These are phyloP conservation scores for Galerucella pusilla DNA, from an alignment of 2,888 invertebrate species.

Conservation along the genomic window DNA sequence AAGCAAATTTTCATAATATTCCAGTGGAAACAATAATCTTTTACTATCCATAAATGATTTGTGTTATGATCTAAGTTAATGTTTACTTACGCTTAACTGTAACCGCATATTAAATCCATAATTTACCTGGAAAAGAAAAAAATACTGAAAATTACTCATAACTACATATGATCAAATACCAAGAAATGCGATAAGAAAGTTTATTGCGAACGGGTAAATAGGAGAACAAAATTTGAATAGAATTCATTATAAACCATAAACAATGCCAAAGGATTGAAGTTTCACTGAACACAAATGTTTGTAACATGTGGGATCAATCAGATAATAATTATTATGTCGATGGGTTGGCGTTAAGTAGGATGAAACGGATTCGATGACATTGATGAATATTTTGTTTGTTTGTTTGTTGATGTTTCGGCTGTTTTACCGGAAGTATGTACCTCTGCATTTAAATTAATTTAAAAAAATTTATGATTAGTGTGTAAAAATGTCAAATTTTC, in stretches of 20 bases:
- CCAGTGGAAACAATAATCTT: neutral
- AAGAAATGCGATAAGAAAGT: neutral
- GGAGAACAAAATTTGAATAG: neutral
- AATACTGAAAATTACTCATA: neutral
- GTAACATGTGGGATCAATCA: neutral
- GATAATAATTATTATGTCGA: neutral
- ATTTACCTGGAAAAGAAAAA: slow-evolving; percentile 34
- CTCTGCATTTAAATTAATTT: no score
- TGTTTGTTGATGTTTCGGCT: no score
- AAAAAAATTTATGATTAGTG: no score
- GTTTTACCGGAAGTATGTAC: no score
- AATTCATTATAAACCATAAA: neutral
- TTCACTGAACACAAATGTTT: neutral
- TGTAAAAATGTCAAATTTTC: no score
- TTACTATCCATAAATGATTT: neutral
- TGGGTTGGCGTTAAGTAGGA: no score
- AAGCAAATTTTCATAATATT: no score
- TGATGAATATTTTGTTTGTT: no score
- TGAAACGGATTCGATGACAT: no score
- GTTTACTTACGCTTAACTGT: slow-evolving; percentile 11
- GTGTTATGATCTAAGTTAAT: neutral
- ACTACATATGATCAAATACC: neutral
- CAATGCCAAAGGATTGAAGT: neutral
- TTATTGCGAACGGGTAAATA: neutral
- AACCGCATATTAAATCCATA: slow-evolving; percentile 16